A percentile compares a stretch with the other conserved stretches of the same genome.
Evolutionary conservation across 2,888 invertebrate genomes (phyloP).

Genomic region (Melikaiella ostensackeni): DNA sequence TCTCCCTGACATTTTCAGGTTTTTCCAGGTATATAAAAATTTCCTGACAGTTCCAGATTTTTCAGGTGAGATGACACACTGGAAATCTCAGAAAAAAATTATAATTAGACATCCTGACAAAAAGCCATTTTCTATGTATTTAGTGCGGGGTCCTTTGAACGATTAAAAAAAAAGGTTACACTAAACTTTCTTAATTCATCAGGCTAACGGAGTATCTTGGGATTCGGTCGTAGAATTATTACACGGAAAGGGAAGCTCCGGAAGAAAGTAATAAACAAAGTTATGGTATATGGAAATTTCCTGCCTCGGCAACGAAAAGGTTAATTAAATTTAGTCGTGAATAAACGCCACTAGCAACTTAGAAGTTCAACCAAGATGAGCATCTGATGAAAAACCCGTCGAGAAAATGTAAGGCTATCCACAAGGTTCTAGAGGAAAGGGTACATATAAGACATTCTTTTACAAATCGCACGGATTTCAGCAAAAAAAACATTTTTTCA

Average conservation of each 20-base stretch:
- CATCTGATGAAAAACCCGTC: conserved; percentile 16
- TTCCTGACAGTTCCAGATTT: too few species aligned
- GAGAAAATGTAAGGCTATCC: conserved; percentile 42
- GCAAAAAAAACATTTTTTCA: too few species aligned
- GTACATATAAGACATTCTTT: too few species aligned
- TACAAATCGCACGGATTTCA: too few species aligned
- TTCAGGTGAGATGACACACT: too few species aligned
- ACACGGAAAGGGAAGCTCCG: conserved; percentile 3
- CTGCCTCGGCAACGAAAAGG: conserved; percentile 20
- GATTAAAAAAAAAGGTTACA: too few species aligned
- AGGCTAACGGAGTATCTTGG: not conserved
- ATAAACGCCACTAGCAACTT: not conserved
- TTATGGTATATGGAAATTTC: conserved; percentile 33
- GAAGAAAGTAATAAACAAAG: conserved; percentile 39
- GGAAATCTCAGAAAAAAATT: too few species aligned
- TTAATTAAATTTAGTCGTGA: conserved; percentile 34
- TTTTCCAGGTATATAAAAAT: too few species aligned
- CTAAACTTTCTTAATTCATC: conserved; percentile 6
- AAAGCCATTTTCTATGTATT: too few species aligned
- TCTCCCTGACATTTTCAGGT: too few species aligned
- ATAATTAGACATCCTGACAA: too few species aligned
- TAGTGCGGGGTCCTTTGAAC: too few species aligned
- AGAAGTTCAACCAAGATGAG: conserved; percentile 19
- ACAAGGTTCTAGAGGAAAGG: conserved; percentile 22
- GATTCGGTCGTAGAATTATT: conserved; percentile 21